These are phyloP conservation scores for Staurois parvus DNA, from an alignment of 2,797 vertebrate genomes.

Conservation along the genomic window DNA sequence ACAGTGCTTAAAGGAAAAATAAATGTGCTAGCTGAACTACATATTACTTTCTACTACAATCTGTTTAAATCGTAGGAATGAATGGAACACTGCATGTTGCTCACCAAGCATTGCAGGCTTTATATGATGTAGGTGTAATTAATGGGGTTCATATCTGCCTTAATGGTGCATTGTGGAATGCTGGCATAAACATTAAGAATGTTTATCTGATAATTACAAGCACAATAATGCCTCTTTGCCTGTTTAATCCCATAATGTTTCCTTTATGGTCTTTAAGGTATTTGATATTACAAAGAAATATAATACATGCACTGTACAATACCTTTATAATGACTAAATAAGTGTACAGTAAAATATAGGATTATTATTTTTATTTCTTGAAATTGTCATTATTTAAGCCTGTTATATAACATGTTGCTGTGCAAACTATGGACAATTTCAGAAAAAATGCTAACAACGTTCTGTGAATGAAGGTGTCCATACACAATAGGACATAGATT, in stretches of 20 bases:
- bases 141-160: slow-evolving; percentile 28
- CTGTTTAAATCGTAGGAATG: neutral
- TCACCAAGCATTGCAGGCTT: neutral
- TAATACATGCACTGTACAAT: neutral
- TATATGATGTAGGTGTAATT: slow-evolving; percentile 7
- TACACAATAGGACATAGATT: too few species aligned
- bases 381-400: too few species aligned
- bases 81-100: neutral
- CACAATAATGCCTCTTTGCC: neutral
- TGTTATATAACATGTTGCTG: too few species aligned
- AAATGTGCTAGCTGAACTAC: neutral
- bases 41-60: neutral
- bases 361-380: neutral
- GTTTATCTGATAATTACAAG: slow-evolving; percentile 41
- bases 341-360: neutral
- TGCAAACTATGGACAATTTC: too few species aligned
- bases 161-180: neutral
- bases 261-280: neutral
- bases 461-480: too few species aligned
- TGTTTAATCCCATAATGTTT: neutral
- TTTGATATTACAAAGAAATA: neutral
- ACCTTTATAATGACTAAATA: too few species aligned
- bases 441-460: too few species aligned
- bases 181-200: neutral
- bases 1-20: neutral